phyloP scores from a whole-genome alignment of 1,140 invertebrate genomes.

The Caenorhabditis briggsae region DNA sequence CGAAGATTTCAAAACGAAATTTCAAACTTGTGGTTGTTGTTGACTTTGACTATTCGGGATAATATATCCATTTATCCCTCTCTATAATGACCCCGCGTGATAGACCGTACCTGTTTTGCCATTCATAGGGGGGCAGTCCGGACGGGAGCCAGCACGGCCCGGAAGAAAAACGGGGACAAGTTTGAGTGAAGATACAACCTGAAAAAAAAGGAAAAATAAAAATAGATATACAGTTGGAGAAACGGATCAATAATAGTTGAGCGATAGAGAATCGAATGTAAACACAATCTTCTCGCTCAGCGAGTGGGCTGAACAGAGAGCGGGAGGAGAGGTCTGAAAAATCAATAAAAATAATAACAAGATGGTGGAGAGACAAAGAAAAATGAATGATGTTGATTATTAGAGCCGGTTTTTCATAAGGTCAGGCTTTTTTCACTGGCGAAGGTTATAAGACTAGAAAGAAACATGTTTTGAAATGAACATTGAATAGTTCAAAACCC shows the following conservation, averaged over 20 bases:
- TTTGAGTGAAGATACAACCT: conserved; percentile 46
- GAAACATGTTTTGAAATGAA: not conserved
- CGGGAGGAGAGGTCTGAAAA: not conserved
- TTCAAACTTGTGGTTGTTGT: not conserved
- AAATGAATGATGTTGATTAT: not conserved
- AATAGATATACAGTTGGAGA: not conserved
- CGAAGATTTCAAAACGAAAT: too few relatives aligned
- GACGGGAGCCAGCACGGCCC: conserved; percentile 46
- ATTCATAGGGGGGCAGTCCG: conserved; percentile 30
- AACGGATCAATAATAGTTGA: conserved; percentile 8
- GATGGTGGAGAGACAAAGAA: not conserved
- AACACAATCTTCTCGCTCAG: not conserved
- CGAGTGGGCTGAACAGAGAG: not conserved
- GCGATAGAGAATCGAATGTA: not conserved
- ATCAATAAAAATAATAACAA: conserved; percentile 37
- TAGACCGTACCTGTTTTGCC: not conserved
- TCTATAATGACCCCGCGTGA: not conserved
- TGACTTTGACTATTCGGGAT: not conserved
- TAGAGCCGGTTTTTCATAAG: too few relatives aligned
- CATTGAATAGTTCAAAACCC: too few relatives aligned
- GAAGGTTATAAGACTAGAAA: not conserved
- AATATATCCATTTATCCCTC: not conserved
- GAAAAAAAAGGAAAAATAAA: not conserved
- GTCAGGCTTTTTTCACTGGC: not conserved
- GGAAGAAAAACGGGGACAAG: conserved; percentile 13